phyloP scores from a whole-genome alignment of 2,888 invertebrate species.

The Athalia cordata region DNA sequence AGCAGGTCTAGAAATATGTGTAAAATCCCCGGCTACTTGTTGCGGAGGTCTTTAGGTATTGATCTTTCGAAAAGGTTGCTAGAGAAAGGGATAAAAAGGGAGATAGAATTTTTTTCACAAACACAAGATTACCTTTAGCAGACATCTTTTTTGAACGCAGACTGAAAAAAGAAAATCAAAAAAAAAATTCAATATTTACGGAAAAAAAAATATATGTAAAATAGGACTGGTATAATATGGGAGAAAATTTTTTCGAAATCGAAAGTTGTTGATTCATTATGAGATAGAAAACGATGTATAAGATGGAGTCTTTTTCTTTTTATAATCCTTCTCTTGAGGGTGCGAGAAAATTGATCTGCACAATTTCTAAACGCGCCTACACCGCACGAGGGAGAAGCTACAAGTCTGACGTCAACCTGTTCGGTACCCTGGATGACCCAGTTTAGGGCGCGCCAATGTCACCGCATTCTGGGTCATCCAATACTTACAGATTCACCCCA shows the following conservation, averaged over 20 bases:
- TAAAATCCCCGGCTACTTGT: slow-evolving; percentile 60
- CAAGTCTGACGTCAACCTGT: slow-evolving; percentile 21
- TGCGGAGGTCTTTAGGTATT: slow-evolving; percentile 62
- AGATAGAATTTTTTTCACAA: slow-evolving; percentile 57
- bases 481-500: slow-evolving; percentile 9
- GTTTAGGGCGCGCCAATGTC: slow-evolving; percentile 43
- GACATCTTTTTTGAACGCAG: background rate
- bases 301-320: too few relatives aligned
- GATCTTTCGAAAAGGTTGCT: slow-evolving; percentile 58
- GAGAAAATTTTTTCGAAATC: background rate
- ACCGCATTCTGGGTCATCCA: slow-evolving; percentile 43
- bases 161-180: background rate
- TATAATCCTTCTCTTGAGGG: too few relatives aligned
- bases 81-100: slow-evolving; percentile 42
- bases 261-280: background rate
- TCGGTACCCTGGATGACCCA: slow-evolving; percentile 35
- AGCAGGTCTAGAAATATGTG: slow-evolving; percentile 17
- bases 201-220: background rate
- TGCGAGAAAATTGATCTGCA: too few relatives aligned
- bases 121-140: slow-evolving; percentile 61
- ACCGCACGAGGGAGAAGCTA: slow-evolving; percentile 20
- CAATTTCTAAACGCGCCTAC: too few relatives aligned
- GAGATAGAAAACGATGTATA: background rate
- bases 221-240: background rate
- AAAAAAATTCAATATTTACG: background rate